Percentiles rank a stretch among this genome's conserved stretches.
phyloP scores from a whole-genome alignment of 1,140 invertebrate species.

The Brachionus plicatilis region DNA sequence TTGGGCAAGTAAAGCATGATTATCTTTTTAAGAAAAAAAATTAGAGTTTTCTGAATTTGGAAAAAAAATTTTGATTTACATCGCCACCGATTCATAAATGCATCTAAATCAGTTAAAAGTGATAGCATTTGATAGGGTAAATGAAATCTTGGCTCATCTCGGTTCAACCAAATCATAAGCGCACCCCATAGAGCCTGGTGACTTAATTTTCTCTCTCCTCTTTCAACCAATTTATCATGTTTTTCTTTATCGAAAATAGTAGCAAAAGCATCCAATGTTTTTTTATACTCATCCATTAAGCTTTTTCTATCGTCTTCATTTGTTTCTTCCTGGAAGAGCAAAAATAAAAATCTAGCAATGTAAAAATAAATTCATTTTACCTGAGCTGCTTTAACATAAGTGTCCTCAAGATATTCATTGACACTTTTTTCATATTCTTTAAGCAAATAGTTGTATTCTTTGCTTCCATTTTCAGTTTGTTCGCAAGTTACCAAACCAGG shows the following conservation, averaged over 20 bases:
- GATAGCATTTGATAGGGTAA: constrained; percentile 86
- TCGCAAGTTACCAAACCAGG: constrained; percentile 76
- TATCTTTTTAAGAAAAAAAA: constrained; percentile 65
- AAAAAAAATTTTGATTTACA: constrained; percentile 65
- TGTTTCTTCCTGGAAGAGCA: constrained; percentile 59
- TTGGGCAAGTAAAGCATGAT: constrained; percentile 97
- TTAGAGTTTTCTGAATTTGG: background rate
- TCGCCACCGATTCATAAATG: constrained; percentile 96
- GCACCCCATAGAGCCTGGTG: constrained; percentile 87
- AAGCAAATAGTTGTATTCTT: constrained; percentile 65
- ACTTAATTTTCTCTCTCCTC: constrained; percentile 76
- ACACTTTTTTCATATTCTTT: constrained; percentile 76
- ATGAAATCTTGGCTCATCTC: constrained; percentile 90
- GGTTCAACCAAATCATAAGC: constrained; percentile 92
- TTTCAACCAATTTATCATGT: constrained; percentile 64
- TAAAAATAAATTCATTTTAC: background rate
- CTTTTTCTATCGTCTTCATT: constrained; percentile 61
- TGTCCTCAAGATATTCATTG: constrained; percentile 62
- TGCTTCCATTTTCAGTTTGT: constrained; percentile 62
- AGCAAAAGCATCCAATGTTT: constrained; percentile 73
- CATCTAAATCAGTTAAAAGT: constrained; percentile 93
- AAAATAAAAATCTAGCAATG: background rate
- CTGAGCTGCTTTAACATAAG: constrained; percentile 33
- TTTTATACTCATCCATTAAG: constrained; percentile 67
- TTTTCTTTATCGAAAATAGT: constrained; percentile 77